Evolutionary conservation across 92 coral and sea anemone species (phyloP).

Genomic region (Palythoa heliodiscus): DNA sequence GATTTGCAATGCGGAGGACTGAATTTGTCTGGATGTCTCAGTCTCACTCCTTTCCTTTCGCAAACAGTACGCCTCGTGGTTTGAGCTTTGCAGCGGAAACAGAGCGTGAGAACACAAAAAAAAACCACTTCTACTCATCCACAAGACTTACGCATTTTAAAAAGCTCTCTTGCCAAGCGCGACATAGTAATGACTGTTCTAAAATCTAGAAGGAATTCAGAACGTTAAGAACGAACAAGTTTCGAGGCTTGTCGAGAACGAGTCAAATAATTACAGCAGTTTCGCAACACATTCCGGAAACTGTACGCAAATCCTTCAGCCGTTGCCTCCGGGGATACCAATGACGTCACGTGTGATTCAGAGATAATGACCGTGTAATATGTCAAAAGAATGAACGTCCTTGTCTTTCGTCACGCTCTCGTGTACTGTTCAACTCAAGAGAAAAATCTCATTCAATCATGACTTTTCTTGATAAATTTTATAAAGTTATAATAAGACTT

Average conservation of each 20-base stretch:
- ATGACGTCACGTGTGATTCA: slow-evolving; percentile 15
- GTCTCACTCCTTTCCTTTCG: neutral
- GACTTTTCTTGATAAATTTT: no score
- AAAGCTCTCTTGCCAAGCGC: neutral
- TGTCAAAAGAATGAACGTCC: neutral
- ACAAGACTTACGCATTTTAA: neutral
- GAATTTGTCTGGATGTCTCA: neutral
- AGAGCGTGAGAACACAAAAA: neutral
- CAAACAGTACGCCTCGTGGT: neutral
- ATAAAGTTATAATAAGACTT: no score
- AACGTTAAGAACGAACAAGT: neutral
- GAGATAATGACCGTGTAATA: slow-evolving; percentile 15
- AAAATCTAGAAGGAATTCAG: neutral
- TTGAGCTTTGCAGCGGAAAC: neutral
- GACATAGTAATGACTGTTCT: neutral
- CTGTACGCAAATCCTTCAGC: neutral
- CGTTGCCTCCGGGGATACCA: neutral
- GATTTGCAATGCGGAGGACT: no score
- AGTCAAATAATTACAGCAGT: neutral
- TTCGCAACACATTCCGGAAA: slow-evolving; percentile 31
- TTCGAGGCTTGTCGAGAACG: neutral
- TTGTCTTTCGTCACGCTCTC: slow-evolving; percentile 3
- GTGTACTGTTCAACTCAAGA: neutral
- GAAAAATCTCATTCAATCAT: no score
- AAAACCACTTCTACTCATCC: neutral